Evolutionary conservation across 2,888 invertebrate genomes (phyloP).

Genomic region (Hydrotaea cyrtoneurina): DNA sequence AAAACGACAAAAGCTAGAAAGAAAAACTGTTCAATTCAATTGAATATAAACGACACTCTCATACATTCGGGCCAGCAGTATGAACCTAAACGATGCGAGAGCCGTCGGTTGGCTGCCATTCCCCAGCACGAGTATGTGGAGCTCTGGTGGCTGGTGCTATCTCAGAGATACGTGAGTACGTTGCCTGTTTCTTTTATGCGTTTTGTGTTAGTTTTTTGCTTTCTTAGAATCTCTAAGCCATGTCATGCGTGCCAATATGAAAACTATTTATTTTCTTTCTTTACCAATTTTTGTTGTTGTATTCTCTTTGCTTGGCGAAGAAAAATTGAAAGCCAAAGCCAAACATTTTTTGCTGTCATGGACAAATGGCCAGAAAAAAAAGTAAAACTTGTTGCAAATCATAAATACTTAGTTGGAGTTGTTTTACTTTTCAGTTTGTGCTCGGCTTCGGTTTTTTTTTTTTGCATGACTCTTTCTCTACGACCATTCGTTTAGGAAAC

Average conservation of each 20-base stretch:
- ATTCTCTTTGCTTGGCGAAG: background rate
- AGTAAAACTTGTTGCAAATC: conserved; percentile 66
- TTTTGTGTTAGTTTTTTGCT: conserved; percentile 52
- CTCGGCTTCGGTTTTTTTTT: conserved; percentile 5
- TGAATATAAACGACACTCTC: conserved; percentile 27
- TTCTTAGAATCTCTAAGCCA: conserved; percentile 60
- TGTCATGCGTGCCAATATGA: conserved; percentile 64
- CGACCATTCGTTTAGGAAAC: background rate
- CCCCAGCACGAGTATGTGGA: background rate
- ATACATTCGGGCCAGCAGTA: conserved; percentile 2
- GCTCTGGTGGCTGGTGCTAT: background rate
- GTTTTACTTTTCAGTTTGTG: conserved; percentile 46
- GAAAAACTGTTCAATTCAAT: conserved; percentile 11
- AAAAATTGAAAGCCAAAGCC: conserved; percentile 50
- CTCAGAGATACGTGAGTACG: background rate
- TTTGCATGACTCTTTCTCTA: background rate
- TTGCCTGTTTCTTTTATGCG: background rate
- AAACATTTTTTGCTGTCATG: conserved; percentile 37
- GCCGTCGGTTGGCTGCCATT: background rate
- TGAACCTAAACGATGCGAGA: background rate
- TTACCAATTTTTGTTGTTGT: background rate
- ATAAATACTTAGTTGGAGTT: conserved; percentile 60
- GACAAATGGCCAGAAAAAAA: conserved; percentile 47
- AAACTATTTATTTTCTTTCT: conserved; percentile 51
- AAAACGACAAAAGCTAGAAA: background rate